Conservation (phyloP, 2,888 invertebrate genomes). For the Sceliomorpha sp. region DNA sequence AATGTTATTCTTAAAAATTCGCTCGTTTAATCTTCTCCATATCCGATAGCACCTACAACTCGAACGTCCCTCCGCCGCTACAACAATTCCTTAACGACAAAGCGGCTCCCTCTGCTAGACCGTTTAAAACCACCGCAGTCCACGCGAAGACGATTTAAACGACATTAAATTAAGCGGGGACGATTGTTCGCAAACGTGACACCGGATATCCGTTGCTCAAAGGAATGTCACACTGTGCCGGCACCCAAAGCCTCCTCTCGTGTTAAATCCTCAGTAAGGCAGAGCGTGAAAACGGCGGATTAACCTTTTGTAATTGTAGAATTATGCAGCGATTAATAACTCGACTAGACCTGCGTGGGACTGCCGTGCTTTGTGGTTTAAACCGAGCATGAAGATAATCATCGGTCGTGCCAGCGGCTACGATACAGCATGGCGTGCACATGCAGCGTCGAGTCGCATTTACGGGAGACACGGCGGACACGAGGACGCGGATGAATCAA, state of each 20-base stretch:
- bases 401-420: constrained; percentile 68
- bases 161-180: not conserved
- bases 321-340: constrained; percentile 75
- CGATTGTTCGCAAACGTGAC: constrained; percentile 26
- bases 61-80: too few relatives aligned
- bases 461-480: constrained; percentile 60
- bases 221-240: constrained; percentile 34
- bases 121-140: too few relatives aligned
- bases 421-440: constrained; percentile 54
- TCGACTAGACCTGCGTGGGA: constrained; percentile 71
- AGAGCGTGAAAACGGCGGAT: constrained; percentile 72
- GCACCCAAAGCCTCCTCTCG: constrained; percentile 20
- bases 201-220: constrained; percentile 40
- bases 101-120: too few relatives aligned
- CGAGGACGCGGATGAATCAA: constrained; percentile 71
- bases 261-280: constrained; percentile 42
- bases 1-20: too few relatives aligned
- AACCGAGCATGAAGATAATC: constrained; percentile 73
- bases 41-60: too few relatives aligned
- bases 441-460: constrained; percentile 48
- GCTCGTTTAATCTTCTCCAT: too few relatives aligned
- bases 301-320: constrained; percentile 72
- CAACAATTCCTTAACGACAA: too few relatives aligned
- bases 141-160: too few relatives aligned
- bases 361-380: constrained; percentile 69